phyloP scores from a whole-genome alignment of 2,888 invertebrate species.

The Gastrophysa polygoni region DNA sequence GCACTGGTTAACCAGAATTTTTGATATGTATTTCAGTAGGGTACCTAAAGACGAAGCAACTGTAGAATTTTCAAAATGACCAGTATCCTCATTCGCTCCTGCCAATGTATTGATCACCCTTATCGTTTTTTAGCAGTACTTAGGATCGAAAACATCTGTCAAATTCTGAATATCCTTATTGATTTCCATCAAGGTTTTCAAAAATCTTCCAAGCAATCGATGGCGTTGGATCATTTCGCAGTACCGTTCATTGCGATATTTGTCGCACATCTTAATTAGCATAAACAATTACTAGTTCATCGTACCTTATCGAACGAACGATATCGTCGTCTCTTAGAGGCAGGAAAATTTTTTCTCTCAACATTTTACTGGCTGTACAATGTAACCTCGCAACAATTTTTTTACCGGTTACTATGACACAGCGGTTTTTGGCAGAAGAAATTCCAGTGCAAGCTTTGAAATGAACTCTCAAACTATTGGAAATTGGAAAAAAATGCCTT shows the following conservation, averaged over 20 bases:
- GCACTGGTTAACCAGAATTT: constrained; percentile 16
- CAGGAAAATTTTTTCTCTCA: constrained; percentile 15
- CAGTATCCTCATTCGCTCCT: constrained; percentile 21
- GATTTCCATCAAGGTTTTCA: constrained; percentile 17
- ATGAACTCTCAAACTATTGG: constrained; percentile 20
- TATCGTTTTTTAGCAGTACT: constrained; percentile 25
- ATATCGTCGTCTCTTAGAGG: constrained; percentile 21
- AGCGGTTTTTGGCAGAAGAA: neutral
- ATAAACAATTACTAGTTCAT: constrained; percentile 18
- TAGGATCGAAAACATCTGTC: constrained; percentile 32
- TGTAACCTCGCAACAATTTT: constrained; percentile 14
- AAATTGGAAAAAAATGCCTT: constrained; percentile 15
- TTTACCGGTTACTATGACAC: constrained; percentile 13
- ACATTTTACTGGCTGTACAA: constrained; percentile 12
- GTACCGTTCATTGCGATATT: constrained; percentile 31
- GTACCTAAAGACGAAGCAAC: constrained; percentile 32
- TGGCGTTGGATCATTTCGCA: constrained; percentile 34
- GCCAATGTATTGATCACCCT: constrained; percentile 33
- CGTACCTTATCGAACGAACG: constrained; percentile 12
- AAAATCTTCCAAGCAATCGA: constrained; percentile 34
- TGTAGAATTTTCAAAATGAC: constrained; percentile 29
- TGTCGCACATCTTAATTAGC: constrained; percentile 21
- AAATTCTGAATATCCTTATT: constrained; percentile 31
- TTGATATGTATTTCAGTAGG: constrained; percentile 30
- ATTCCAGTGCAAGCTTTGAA: constrained; percentile 13